Conservation (phyloP, 1,140 invertebrate species). For the Drosophila eugracilis region DNA sequence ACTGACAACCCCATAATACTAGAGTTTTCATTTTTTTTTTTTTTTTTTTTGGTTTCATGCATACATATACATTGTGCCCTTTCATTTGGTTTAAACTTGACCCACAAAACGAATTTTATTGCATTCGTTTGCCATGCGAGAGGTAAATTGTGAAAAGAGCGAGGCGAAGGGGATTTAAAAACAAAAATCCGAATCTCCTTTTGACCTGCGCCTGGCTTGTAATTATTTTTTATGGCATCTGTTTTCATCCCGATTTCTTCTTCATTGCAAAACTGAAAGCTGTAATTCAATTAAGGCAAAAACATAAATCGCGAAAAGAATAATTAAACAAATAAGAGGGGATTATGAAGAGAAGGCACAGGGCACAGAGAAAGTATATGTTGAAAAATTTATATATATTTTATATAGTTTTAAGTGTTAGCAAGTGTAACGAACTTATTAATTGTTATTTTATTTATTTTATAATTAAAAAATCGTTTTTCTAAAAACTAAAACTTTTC, state of each 20-base stretch:
- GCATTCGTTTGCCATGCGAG: conserved; percentile 35
- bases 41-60: neutral
- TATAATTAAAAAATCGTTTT: no score
- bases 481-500: no score
- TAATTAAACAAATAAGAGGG: neutral
- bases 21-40: neutral
- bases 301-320: conserved; percentile 3
- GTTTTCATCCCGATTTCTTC: conserved; percentile 25
- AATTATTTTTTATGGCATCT: conserved; percentile 36
- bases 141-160: neutral
- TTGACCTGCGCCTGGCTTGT: conserved; percentile 16
- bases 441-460: no score
- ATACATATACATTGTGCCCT: conserved; percentile 8
- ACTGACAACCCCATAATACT: conserved; percentile 24
- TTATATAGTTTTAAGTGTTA: neutral
- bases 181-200: conserved; percentile 11
- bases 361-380: neutral
- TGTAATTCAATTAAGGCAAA: conserved; percentile 26
- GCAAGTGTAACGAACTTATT: neutral
- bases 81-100: conserved; percentile 70
- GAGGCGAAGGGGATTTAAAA: conserved; percentile 2
- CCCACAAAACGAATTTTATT: conserved; percentile 58
- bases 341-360: neutral
- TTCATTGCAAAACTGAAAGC: conserved; percentile 2
- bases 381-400: neutral